A percentile compares a stretch with the other conserved stretches of the same genome.
phyloP scores from a whole-genome alignment of 1,140 invertebrate genomes.

The Drosophila littoralis region DNA sequence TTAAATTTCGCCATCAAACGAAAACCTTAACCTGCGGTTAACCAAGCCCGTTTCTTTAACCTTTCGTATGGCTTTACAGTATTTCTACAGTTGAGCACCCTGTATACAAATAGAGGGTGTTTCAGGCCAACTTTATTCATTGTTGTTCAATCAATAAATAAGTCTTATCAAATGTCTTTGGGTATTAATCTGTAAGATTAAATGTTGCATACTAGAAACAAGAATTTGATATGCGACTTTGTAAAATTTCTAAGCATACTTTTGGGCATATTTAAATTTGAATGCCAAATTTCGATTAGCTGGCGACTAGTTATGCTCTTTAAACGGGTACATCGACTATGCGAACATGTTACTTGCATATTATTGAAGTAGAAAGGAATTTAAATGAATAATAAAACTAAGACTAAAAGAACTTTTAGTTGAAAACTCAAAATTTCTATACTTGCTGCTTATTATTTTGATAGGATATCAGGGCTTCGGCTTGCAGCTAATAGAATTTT shows the following conservation, averaged over 20 bases:
- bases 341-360: too few species aligned
- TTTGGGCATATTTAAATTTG: conserved; percentile 32
- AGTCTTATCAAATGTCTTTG: too few species aligned
- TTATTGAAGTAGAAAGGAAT: too few species aligned
- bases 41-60: conserved; percentile 22
- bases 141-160: too few species aligned
- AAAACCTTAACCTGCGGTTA: conserved; percentile 10
- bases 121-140: too few species aligned
- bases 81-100: neutral
- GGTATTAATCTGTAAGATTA: too few species aligned
- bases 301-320: too few species aligned
- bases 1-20: neutral
- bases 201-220: neutral
- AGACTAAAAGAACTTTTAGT: too few species aligned
- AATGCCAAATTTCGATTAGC: neutral
- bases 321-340: too few species aligned
- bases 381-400: too few species aligned
- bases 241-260: conserved; percentile 28
- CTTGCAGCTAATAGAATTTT: neutral
- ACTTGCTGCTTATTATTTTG: neutral
- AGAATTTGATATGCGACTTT: neutral
- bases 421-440: too few species aligned
- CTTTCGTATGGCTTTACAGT: neutral
- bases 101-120: too few species aligned
- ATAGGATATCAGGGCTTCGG: neutral